phyloP scores from a whole-genome alignment of 2,113 vertebrate species.

The Ageneiosus marmoratus region DNA sequence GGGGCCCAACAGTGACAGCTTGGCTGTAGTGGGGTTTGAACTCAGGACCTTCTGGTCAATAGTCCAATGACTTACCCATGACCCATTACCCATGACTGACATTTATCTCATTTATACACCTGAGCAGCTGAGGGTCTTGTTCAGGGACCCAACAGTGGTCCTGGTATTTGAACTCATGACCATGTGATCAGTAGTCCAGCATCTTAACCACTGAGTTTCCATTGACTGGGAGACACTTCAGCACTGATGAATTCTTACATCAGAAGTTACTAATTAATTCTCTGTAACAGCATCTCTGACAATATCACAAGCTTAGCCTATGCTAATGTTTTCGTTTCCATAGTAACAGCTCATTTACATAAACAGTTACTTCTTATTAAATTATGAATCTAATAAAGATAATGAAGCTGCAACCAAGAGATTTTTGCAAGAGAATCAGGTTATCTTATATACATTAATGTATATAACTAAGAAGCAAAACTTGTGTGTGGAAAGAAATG shows the following conservation, averaged over 20 bases:
- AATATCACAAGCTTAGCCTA: not conserved
- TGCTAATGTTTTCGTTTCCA: not conserved
- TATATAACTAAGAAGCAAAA: not conserved
- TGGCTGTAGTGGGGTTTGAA: too few species aligned
- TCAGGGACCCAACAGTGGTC: too few species aligned
- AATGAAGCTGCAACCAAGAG: not conserved
- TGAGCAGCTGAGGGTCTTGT: too few species aligned
- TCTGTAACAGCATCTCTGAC: not conserved
- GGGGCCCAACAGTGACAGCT: too few species aligned
- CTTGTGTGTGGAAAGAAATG: not conserved
- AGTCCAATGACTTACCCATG: too few species aligned
- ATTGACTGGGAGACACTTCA: too few species aligned
- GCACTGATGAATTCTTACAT: not conserved
- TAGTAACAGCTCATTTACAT: not conserved
- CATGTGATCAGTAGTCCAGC: too few species aligned
- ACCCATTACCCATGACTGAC: too few species aligned
- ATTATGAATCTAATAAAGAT: not conserved
- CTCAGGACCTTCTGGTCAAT: too few species aligned
- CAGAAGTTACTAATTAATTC: not conserved
- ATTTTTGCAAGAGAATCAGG: not conserved
- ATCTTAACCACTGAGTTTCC: too few species aligned
- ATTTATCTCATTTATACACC: too few species aligned
- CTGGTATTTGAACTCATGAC: too few species aligned
- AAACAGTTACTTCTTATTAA: not conserved
- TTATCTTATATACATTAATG: not conserved